Evolutionary conservation across 2,113 vertebrate species (phyloP), one percentile per base, ranked within the genome.

Genomic region (Galeopterus variegatus): DNA sequence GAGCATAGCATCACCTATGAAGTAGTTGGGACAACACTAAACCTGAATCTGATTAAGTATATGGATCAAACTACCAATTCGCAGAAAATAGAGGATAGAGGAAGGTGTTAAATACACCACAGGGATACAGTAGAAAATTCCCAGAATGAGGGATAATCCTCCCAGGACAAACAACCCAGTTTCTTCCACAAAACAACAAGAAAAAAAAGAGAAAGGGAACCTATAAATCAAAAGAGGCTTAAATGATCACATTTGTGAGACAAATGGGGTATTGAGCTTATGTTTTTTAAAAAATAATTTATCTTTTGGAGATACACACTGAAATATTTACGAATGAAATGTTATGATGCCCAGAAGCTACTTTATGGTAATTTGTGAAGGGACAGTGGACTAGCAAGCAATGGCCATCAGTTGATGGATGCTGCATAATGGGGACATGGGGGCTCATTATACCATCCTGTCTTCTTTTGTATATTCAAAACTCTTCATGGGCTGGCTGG

Each of bases 311-410:
- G 54, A 88, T 33, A 81, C 10, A 76, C 28, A 75, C 1, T 52
- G 41, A 96, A 88, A 58, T 83, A 93, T 76, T 77, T 56, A 62
- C n/a, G 80, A 92, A 69, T 50, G 24, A 90, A 56, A 67, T 54
- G 21, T 64, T 88, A 85, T 0, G 13, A 41, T 69, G 18, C 52
- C 56, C 81, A 60, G 33, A 48, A 62, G 33, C 19, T 88, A 54
- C 72, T 56, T 76, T 80, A 75, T 52, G 83, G 65, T 75, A 45
- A 48, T 50, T 6, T 88, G 88, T n/a, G 69, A 82, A 36, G 52
- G 80, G 41, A 89, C 19, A 56, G 23, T 18, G 64, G 95, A 69
- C 64, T 62, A 67, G 77, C 24, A 90, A 48, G 36, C 36, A 70
- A 88, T 9, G 73, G 45, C 79, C 13, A 58, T 23, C 48, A 94